phyloP scores from a whole-genome alignment of 2,797 vertebrate species.

The Busarellus nigricollis region DNA sequence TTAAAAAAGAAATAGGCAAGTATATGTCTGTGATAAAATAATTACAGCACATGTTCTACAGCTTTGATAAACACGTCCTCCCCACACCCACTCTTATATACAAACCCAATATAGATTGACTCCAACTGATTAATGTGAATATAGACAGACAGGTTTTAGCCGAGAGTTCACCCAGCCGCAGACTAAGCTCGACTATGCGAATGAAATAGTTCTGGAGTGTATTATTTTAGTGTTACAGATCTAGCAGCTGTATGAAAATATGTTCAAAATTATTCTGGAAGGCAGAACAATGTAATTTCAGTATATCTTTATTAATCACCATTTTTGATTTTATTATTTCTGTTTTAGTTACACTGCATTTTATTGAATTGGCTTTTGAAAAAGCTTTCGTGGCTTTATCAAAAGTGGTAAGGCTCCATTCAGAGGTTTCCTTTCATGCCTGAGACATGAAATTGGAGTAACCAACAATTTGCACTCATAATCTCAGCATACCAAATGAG shows the following conservation, averaged over 20 bases:
- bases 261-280: constrained; percentile 34
- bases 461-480: constrained; percentile 41
- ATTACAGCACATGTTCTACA: background rate
- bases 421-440: constrained; percentile 37
- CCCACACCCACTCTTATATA: background rate
- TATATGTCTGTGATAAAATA: background rate
- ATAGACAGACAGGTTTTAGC: background rate
- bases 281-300: background rate
- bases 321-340: background rate
- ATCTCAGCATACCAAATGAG: constrained; percentile 26
- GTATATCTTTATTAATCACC: background rate
- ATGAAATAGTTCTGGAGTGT: constrained; percentile 6
- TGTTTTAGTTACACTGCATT: background rate
- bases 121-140: background rate
- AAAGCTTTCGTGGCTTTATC: constrained; percentile 25
- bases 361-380: constrained; percentile 8
- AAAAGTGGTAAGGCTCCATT: constrained; percentile 16
- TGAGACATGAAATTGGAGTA: constrained; percentile 39
- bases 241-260: constrained; percentile 24
- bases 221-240: constrained; percentile 2
- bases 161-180: background rate
- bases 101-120: background rate
- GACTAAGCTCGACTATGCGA: background rate
- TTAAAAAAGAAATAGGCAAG: constrained; percentile 20
- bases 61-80: background rate